These are phyloP conservation scores for Notamacropus eugenii DNA, from an alignment of 2,797 vertebrate genomes.

Conservation along the genomic window DNA sequence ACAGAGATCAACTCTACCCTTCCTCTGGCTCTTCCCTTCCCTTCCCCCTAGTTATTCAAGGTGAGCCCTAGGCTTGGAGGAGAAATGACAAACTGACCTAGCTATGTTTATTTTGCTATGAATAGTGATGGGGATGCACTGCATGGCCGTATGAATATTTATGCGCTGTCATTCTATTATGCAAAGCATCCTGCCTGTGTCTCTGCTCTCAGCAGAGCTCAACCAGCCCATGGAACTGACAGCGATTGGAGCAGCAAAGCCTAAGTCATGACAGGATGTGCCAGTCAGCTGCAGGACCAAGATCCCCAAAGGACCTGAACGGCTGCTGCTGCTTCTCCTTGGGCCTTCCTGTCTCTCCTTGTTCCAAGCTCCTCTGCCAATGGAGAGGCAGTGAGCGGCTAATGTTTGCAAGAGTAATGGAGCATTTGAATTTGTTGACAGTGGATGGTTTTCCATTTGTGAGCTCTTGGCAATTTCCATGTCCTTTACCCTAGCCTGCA, in stretches of 20 bases:
- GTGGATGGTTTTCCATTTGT: conserved; percentile 68
- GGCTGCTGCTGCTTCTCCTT: conserved; percentile 34
- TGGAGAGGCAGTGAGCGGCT: conserved; percentile 43
- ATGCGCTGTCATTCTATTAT: background rate
- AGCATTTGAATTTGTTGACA: conserved; percentile 44
- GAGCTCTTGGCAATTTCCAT: conserved; percentile 56
- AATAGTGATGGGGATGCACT: conserved; percentile 4
- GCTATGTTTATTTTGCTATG: conserved; percentile 6
- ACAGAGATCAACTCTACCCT: background rate
- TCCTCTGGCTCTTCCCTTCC: background rate
- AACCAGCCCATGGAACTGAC: conserved; percentile 1
- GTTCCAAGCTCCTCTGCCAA: conserved; percentile 34
- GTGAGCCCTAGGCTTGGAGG: background rate
- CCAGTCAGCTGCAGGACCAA: background rate
- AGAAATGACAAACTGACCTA: conserved; percentile 12
- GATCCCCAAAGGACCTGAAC: conserved; percentile 19
- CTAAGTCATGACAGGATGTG: conserved; percentile 1
- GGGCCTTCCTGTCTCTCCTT: background rate
- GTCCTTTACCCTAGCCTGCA: conserved; percentile 65
- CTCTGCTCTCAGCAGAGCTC: background rate
- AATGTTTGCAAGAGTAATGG: conserved; percentile 43
- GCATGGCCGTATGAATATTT: conserved; percentile 15
- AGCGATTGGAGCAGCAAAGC: conserved; percentile 27
- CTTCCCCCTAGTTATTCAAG: conserved; percentile 10
- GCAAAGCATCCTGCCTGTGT: conserved; percentile 22